Conservation (phyloP, 2,113 vertebrate genomes). For the Myanophis thanlyinensis region DNA sequence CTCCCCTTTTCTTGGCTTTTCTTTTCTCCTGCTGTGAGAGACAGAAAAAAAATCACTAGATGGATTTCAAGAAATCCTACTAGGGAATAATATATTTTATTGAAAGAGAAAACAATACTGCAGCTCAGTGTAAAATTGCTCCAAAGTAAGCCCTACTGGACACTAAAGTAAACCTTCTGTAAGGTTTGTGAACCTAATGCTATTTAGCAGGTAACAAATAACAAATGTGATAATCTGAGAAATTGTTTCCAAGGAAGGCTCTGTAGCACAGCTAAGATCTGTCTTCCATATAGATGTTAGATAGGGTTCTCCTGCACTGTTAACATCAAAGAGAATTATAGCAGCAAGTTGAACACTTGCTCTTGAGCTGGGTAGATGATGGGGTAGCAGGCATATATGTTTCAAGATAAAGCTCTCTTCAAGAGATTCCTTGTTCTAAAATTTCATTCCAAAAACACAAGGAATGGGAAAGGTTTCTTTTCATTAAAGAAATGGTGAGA, state of each 20-base stretch:
- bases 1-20: constrained; percentile 57
- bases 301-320: neutral
- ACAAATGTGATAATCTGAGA: too few species aligned
- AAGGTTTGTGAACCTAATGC: neutral
- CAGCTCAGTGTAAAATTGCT: neutral
- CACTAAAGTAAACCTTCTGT: neutral
- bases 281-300: constrained; percentile 44
- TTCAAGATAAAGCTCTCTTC: constrained; percentile 16
- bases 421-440: constrained; percentile 42
- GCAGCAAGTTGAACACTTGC: constrained; percentile 32
- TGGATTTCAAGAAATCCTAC: constrained; percentile 44
- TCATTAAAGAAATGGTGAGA: constrained; percentile 45
- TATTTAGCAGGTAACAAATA: neutral
- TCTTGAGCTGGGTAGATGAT: constrained; percentile 49
- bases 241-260: neutral
- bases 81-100: constrained; percentile 41
- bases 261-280: constrained; percentile 48
- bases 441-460: constrained; percentile 48
- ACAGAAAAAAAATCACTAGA: constrained; percentile 47
- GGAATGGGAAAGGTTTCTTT: constrained; percentile 35
- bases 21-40: constrained; percentile 49
- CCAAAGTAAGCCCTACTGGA: neutral
- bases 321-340: neutral
- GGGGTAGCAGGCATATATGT: constrained; percentile 26
- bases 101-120: constrained; percentile 27